phyloP scores from a whole-genome alignment of 2,888 invertebrate species.

The Drosophila birchii region DNA sequence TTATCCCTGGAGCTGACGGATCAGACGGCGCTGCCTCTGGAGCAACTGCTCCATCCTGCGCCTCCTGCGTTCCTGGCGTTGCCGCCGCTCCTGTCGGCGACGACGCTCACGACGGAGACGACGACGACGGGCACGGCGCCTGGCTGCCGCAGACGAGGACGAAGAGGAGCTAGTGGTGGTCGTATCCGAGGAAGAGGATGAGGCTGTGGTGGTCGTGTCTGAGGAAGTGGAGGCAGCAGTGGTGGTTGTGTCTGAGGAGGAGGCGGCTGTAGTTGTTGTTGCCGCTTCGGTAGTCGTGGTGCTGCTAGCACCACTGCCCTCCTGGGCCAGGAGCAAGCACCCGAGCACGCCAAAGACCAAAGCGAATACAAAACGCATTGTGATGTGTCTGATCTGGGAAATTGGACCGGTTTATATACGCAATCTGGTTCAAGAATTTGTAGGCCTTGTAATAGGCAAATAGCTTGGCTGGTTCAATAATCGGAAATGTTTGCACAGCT shows the following conservation, averaged over 20 bases:
- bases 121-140: constrained; percentile 29
- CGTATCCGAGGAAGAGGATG: constrained; percentile 1
- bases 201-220: constrained; percentile 1
- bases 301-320: background rate
- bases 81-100: constrained; percentile 28
- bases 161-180: constrained; percentile 14
- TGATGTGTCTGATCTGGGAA: background rate
- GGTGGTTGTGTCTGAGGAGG: constrained; percentile 4
- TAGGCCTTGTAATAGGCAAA: constrained; percentile 4
- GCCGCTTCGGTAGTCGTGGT: background rate
- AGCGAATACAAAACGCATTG: constrained; percentile 30
- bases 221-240: background rate
- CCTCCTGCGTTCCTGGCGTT: constrained; percentile 26
- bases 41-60: constrained; percentile 16
- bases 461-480: background rate
- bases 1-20: constrained; percentile 28
- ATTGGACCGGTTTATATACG: constrained; percentile 16
- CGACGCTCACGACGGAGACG: constrained; percentile 32
- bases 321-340: constrained; percentile 26
- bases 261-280: background rate
- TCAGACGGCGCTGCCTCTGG: constrained; percentile 23
- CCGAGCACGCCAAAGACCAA: constrained; percentile 15
- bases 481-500: constrained; percentile 22
- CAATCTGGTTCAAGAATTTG: background rate
- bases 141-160: constrained; percentile 21